Conservation (phyloP, 2,797 vertebrate species). For the Onychomys torridus region DNA sequence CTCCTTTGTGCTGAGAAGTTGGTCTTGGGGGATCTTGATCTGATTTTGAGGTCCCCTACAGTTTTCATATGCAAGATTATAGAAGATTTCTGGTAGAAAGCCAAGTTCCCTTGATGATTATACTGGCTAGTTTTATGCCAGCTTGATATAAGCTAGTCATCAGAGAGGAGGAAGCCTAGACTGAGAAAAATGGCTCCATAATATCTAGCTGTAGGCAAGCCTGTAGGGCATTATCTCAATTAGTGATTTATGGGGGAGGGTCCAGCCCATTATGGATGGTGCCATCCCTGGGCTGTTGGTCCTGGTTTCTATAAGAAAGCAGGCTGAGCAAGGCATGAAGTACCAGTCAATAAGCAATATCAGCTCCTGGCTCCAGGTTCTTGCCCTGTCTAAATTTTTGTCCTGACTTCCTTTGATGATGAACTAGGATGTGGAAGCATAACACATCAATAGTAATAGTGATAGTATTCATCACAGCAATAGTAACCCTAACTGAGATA, state of each 20-base stretch:
- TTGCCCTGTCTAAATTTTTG: neutral
- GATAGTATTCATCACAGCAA: no score
- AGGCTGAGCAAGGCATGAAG: neutral
- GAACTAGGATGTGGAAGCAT: neutral
- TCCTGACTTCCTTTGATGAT: neutral
- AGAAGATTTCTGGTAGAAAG: neutral
- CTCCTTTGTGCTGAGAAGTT: no score
- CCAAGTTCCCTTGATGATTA: neutral
- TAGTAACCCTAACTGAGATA: neutral
- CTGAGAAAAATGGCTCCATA: neutral
- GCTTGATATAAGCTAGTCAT: neutral
- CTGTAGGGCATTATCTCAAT: neutral
- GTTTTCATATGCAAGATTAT: conserved; percentile 14
- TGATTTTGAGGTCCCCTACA: no score
- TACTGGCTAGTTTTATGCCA: neutral
- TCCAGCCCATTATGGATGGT: neutral
- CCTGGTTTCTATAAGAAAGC: neutral
- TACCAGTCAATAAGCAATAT: neutral
- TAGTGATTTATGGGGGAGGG: neutral
- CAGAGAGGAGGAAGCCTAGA: neutral
- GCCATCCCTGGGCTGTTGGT: neutral
- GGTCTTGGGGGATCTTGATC: no score
- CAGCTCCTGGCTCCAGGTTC: neutral
- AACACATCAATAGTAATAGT: no score
- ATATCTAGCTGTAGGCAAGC: neutral